Conservation (phyloP, 2,888 invertebrate genomes). For the Cylindroiulus punctatus region DNA sequence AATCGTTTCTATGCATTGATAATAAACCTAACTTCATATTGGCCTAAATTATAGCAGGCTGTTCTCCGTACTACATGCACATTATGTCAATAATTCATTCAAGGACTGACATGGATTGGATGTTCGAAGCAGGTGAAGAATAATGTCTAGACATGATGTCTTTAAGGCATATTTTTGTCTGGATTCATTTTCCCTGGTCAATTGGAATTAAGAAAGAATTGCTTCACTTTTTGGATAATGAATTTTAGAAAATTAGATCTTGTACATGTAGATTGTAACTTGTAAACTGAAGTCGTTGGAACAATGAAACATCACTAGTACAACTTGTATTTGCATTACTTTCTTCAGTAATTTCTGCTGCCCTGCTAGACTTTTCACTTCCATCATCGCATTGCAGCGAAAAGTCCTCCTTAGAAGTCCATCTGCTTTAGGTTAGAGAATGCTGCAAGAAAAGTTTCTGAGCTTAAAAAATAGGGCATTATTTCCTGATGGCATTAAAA, state of each 20-base stretch:
- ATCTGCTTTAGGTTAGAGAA: neutral
- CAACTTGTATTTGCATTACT: neutral
- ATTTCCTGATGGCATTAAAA: constrained; percentile 42
- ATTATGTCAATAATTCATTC: neutral
- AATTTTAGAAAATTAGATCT: neutral
- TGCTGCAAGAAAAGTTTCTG: neutral
- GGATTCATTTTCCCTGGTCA: constrained; percentile 21
- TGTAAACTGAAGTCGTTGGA: neutral
- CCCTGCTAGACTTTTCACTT: neutral
- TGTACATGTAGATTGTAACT: too few species aligned
- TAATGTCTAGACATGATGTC: neutral
- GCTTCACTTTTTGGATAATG: neutral
- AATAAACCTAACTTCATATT: neutral
- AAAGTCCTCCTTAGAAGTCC: neutral
- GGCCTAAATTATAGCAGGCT: neutral
- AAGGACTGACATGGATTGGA: neutral
- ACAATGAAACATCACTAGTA: neutral
- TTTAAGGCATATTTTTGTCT: constrained; percentile 12
- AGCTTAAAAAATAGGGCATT: constrained; percentile 34
- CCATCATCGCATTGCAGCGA: neutral
- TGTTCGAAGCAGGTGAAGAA: neutral
- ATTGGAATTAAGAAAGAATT: neutral
- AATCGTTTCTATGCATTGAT: too few species aligned
- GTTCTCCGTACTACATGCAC: neutral
- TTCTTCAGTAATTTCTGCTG: neutral